Evolutionary conservation across 2,797 vertebrate genomes (phyloP).

Genomic region (Chaetophractus vellerosus): DNA sequence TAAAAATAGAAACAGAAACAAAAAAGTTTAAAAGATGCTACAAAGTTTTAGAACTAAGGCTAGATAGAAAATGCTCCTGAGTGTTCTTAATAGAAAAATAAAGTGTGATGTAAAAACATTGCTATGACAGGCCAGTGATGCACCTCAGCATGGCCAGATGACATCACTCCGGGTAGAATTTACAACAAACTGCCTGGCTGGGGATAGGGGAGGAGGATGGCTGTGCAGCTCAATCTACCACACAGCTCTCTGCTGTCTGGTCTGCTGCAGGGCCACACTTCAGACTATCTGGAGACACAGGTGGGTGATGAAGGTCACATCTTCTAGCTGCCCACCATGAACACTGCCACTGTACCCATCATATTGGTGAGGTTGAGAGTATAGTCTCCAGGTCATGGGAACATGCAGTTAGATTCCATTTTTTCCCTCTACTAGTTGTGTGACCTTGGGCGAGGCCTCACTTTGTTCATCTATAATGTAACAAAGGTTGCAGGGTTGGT

Average conservation of each 20-base stretch:
- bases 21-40: not conserved
- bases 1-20: not conserved
- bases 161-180: not conserved
- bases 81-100: constrained; percentile 26
- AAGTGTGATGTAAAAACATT: not conserved
- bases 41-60: not conserved
- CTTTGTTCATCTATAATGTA: too few relatives aligned
- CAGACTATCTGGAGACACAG: not conserved
- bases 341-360: not conserved
- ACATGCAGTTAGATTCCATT: too few relatives aligned
- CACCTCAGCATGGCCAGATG: not conserved
- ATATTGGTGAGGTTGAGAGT: not conserved
- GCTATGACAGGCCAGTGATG: not conserved
- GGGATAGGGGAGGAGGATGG: not conserved
- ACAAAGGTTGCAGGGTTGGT: too few relatives aligned
- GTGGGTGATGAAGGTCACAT: not conserved
- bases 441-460: too few relatives aligned
- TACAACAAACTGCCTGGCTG: not conserved
- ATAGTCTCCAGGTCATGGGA: too few relatives aligned
- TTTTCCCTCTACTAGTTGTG: too few relatives aligned
- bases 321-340: not conserved
- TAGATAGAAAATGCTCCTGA: constrained; percentile 16
- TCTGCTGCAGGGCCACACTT: not conserved
- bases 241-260: not conserved
- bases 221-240: not conserved